These are phyloP conservation scores for Mercenaria mercenaria DNA, from an alignment of 1,140 invertebrate genomes.

Conservation along the genomic window DNA sequence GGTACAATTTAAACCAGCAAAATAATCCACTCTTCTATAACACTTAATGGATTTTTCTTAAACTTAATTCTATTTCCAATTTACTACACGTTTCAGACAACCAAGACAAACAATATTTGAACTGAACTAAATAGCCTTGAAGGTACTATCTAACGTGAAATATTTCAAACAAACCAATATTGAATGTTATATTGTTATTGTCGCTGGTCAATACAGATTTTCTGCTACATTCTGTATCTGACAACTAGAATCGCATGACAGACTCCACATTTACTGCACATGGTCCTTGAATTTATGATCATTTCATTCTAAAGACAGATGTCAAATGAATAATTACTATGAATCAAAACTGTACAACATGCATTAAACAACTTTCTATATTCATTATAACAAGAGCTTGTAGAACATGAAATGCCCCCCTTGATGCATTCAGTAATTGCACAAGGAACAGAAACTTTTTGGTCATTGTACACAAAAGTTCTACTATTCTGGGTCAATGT, in stretches of 20 bases:
- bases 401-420: no score
- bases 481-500: no score
- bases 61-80: neutral
- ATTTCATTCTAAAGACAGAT: neutral
- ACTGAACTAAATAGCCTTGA: neutral
- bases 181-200: neutral
- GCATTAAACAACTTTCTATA: no score
- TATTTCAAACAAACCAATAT: neutral
- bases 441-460: no score
- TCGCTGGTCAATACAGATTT: slow-evolving; percentile 29
- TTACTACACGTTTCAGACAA: neutral
- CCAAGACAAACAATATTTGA: neutral
- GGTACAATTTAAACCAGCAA: neutral
- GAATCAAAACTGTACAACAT: no score
- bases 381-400: no score
- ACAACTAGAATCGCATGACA: neutral
- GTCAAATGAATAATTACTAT: neutral
- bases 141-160: neutral
- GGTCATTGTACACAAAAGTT: no score
- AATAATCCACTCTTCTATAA: neutral
- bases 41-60: neutral
- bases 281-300: neutral
- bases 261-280: neutral
- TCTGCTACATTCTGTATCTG: neutral
- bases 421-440: no score